Evolutionary conservation across 2,113 vertebrate species (phyloP).

Genomic region (Rhipidura dahli): DNA sequence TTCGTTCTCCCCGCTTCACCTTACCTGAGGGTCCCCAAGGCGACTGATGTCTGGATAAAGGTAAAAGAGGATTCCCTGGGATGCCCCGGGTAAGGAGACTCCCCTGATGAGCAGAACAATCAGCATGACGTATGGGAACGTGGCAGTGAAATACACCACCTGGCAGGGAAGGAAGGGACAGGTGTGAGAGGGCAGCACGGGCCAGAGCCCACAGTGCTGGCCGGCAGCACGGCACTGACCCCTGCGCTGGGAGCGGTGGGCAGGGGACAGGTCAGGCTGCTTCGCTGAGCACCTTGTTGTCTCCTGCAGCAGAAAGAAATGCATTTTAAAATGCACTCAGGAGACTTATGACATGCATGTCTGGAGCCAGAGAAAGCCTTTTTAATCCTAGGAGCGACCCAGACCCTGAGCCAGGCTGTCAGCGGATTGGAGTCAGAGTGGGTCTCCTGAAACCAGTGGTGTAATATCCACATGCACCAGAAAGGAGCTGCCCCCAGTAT

Average conservation of each 20-base stretch:
- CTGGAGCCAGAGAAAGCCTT: not conserved
- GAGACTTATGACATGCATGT: fast-evolving
- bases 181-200: fast-evolving
- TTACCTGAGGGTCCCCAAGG: constrained; percentile 89
- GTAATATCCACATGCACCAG: fast-evolving
- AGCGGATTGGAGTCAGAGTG: not conserved
- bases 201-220: fast-evolving
- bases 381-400: not conserved
- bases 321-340: not conserved
- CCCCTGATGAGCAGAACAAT: constrained; percentile 87
- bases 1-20: not conserved
- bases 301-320: not conserved
- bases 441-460: not conserved
- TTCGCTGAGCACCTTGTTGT: not conserved
- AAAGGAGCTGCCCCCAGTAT: not conserved
- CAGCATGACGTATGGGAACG: constrained; percentile 93
- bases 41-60: constrained; percentile 88
- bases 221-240: fast-evolving
- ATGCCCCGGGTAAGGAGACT: constrained; percentile 86
- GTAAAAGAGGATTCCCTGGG: constrained; percentile 88
- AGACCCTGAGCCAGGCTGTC: not conserved
- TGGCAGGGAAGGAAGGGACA: constrained; percentile 17
- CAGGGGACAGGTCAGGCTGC: not conserved
- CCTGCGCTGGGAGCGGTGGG: fast-evolving
- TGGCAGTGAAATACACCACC: constrained; percentile 95